phyloP scores from a whole-genome alignment of 2,888 invertebrate genomes.

The Eudasyphora cyanicolor region DNA sequence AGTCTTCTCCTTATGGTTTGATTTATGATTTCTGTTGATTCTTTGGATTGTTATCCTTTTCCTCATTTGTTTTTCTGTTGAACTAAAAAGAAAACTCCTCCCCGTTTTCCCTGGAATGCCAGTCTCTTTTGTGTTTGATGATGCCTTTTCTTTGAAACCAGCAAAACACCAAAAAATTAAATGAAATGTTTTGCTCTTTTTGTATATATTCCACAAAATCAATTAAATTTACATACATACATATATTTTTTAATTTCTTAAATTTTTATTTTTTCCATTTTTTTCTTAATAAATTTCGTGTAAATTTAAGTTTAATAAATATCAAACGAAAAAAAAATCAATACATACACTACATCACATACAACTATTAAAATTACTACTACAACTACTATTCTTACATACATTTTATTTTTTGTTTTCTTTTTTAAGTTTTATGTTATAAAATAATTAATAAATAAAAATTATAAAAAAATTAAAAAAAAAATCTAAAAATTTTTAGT shows the following conservation, averaged over 20 bases:
- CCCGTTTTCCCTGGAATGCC: not conserved
- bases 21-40: slow-evolving; percentile 37
- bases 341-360: slow-evolving; percentile 3
- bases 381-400: not conserved
- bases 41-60: not conserved
- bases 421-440: slow-evolving; percentile 26
- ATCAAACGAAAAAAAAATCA: too few relatives aligned
- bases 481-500: slow-evolving; percentile 23
- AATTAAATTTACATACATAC: not conserved
- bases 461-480: not conserved
- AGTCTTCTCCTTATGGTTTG: slow-evolving; percentile 65
- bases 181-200: not conserved
- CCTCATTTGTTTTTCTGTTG: slow-evolving; percentile 25
- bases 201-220: slow-evolving; percentile 28
- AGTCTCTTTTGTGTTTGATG: not conserved
- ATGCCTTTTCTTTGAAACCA: slow-evolving; percentile 31
- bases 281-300: not conserved
- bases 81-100: too few relatives aligned
- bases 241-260: not conserved
- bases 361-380: not conserved
- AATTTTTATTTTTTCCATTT: not conserved
- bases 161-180: not conserved
- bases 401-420: slow-evolving; percentile 1
- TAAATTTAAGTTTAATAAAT: slow-evolving; percentile 1
- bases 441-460: slow-evolving; percentile 12